phyloP scores from a whole-genome alignment of 2,888 invertebrate species.

The Phasia obesa region DNA sequence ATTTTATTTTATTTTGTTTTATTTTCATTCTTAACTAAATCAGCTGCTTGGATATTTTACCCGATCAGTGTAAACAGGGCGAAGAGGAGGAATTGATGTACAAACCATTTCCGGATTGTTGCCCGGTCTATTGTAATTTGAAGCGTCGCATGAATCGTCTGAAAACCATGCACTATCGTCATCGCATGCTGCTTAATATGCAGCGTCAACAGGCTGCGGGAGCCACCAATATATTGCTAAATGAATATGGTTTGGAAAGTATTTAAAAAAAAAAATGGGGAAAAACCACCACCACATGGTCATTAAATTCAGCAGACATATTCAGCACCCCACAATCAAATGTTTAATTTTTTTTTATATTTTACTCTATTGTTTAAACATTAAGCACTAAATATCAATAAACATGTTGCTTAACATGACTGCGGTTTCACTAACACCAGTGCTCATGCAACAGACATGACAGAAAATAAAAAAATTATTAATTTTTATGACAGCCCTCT shows the following conservation, averaged over 20 bases:
- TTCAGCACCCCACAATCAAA: no score
- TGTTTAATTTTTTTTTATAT: no score
- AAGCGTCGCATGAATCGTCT: constrained; percentile 81
- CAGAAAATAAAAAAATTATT: constrained; percentile 13
- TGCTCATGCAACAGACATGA: constrained; percentile 4
- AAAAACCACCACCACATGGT: not conserved
- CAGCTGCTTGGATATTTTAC: constrained; percentile 80
- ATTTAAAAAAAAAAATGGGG: constrained; percentile 39
- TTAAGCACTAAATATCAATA: not conserved
- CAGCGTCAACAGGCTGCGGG: constrained; percentile 74
- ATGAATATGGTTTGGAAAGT: constrained; percentile 78
- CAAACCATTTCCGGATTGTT: constrained; percentile 81
- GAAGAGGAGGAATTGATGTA: constrained; percentile 81
- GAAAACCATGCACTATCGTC: constrained; percentile 79
- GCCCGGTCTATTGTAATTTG: constrained; percentile 81
- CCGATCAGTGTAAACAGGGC: constrained; percentile 81
- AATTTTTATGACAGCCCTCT: constrained; percentile 23
- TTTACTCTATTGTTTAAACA: no score
- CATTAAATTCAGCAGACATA: no score
- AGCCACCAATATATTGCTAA: constrained; percentile 74
- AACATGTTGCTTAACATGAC: not conserved
- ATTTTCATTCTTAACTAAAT: not conserved
- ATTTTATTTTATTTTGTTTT: no score
- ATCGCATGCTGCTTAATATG: constrained; percentile 78
- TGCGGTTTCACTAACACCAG: no score